Base-by-base conservation (phyloP, 2,888 invertebrate species). In the Tiliacea aurago region DNA sequence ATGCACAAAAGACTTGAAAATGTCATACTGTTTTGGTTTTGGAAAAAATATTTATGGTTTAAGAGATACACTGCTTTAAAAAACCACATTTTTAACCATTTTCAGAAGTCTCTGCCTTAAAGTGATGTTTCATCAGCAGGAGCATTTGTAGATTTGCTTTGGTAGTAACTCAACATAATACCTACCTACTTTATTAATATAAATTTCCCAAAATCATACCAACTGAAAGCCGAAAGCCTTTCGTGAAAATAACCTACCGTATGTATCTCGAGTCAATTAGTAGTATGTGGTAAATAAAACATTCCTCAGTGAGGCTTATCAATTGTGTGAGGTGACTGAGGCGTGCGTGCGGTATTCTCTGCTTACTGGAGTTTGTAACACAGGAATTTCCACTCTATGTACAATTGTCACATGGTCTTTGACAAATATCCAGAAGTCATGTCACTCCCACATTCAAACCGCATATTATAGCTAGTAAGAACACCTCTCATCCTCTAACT, bases 341-440 rank as follows among this genome's bases (percentile, higher is more conserved):
- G 76, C 70, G 67, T 78, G 55, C 37, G 59, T 73, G 83, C 53
- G 83, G 83, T 84, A 69, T 55, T 78, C 69, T 77, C 63, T 62
- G 66, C 49, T 73, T 49, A 58, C 72, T 47, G 51, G 61, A 80
- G 69, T 78, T 83, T 45, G 41, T 49, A 80, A 74, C 76, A 67
- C 51, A 75, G 73, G 78, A 78, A 83, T 80, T 76, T 79, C 65
- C 70, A 79, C 77, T 66, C 61, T 47, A 58, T 77, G 79, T 74
- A 82, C 81, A 69, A 73, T 73, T 63, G 76, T 76, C 66, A 68
- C 75, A 62, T 76, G 70, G 78, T 84, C 81, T 86, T 85, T 88
- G 86, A 84, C 80, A 88, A 90, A 86, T 88, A 88, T 81, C 78
- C 84, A 79, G 70, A 78, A 88, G 79, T 84, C 73, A 81, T 78